Percentiles rank a stretch among this genome's conserved stretches.
phyloP scores from a whole-genome alignment of 2,888 invertebrate genomes.

The Yponomeuta evonymella region DNA sequence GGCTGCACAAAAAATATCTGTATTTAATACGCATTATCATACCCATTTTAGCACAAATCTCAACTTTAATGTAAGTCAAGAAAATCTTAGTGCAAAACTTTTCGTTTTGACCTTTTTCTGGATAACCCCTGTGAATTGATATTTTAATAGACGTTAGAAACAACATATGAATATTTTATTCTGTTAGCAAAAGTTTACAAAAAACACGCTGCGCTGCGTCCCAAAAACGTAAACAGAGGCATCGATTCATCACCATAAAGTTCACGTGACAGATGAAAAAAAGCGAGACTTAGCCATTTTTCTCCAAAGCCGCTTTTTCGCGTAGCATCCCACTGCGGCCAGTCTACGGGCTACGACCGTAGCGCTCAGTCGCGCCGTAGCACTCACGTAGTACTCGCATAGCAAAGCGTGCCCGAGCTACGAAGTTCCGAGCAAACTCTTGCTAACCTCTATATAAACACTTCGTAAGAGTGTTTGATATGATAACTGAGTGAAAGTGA shows the following conservation, averaged over 20 bases:
- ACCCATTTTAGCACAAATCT: no score
- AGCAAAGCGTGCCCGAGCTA: neutral
- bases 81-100: no score
- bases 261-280: neutral
- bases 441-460: neutral
- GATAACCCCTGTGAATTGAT: no score
- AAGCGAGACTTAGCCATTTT: neutral
- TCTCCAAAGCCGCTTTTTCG: neutral
- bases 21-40: no score
- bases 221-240: neutral
- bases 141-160: no score
- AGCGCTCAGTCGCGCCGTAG: conserved; percentile 14
- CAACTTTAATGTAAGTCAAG: no score
- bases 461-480: conserved; percentile 17
- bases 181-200: no score
- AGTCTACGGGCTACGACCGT: conserved; percentile 11
- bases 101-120: no score
- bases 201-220: no score
- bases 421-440: conserved; percentile 4
- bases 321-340: conserved; percentile 2
- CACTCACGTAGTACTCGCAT: neutral
- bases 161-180: no score
- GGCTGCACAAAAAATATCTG: no score
- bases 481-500: conserved; percentile 16
- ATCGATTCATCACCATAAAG: neutral